A percentile compares a stretch with the other conserved stretches of the same genome.
Conservation (phyloP, 2,113 vertebrate genomes). For the Leiothrix lutea region DNA sequence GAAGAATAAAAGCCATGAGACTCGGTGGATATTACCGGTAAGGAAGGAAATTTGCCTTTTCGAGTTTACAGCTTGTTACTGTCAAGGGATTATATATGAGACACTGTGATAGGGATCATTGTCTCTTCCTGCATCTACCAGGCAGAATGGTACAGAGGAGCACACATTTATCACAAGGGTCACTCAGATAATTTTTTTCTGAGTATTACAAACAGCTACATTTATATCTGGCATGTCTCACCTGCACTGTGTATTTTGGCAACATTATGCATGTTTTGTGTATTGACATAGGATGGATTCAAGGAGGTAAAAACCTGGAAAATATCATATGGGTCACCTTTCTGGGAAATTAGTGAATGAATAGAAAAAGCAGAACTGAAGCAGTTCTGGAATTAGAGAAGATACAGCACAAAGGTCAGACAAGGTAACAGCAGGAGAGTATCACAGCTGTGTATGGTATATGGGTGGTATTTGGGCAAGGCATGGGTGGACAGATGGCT, state of each 20-base stretch:
- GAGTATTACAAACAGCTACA: background rate
- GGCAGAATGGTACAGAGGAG: background rate
- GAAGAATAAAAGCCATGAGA: background rate
- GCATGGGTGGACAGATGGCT: background rate
- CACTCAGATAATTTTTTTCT: background rate
- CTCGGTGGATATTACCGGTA: background rate
- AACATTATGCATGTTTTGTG: background rate
- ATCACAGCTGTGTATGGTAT: background rate
- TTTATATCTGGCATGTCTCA: background rate
- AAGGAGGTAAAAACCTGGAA: background rate
- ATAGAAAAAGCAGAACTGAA: background rate
- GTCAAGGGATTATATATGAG: background rate
- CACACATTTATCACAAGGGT: background rate
- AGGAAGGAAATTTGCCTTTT: slow-evolving; percentile 5
- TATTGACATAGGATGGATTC: background rate
- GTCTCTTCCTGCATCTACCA: background rate
- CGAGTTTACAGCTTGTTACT: background rate
- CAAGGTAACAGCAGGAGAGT: background rate
- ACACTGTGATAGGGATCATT: background rate
- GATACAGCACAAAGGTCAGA: background rate
- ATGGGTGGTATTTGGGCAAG: background rate
- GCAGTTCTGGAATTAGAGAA: background rate
- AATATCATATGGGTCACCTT: background rate
- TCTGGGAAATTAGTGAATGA: background rate
- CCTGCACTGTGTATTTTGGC: background rate